Evolutionary conservation across 1,140 invertebrate species (phyloP).

Genomic region (Pachyrhynchus sulphureomaculatus): DNA sequence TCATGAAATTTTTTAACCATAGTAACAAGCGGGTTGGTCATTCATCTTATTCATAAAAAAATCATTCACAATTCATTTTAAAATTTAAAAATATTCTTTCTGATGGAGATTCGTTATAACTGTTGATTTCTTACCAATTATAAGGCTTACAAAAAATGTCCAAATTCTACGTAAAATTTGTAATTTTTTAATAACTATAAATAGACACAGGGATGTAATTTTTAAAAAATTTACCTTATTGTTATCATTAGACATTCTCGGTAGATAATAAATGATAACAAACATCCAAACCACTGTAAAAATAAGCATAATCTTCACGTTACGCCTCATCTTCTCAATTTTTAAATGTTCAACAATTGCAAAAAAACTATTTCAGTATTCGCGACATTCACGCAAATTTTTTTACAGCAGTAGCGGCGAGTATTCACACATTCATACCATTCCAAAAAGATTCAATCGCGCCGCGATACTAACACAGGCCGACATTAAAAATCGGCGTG

Average conservation of each 20-base stretch:
- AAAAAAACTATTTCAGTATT: slow-evolving; percentile 7
- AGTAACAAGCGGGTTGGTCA: too few species aligned
- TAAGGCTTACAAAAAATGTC: too few species aligned
- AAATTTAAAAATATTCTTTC: too few species aligned
- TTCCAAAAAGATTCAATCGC: slow-evolving; percentile 2
- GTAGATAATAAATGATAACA: slow-evolving; percentile 55
- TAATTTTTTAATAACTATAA: too few species aligned
- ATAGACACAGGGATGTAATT: too few species aligned
- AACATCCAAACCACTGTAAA: slow-evolving; percentile 57
- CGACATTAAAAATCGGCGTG: slow-evolving; percentile 1
- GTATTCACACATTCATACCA: slow-evolving; percentile 7
- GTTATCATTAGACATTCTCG: slow-evolving; percentile 16
- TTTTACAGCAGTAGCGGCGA: neutral
- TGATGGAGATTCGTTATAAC: too few species aligned
- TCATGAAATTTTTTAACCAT: too few species aligned
- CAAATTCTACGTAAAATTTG: too few species aligned
- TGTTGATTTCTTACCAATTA: too few species aligned
- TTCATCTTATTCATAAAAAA: too few species aligned
- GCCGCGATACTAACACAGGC: slow-evolving; percentile 4
- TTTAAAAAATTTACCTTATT: slow-evolving; percentile 20
- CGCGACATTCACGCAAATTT: slow-evolving; percentile 15
- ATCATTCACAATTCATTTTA: too few species aligned
- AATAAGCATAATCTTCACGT: slow-evolving; percentile 54
- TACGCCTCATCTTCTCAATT: slow-evolving; percentile 50
- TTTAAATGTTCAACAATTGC: neutral